phyloP scores from a whole-genome alignment of 2,797 vertebrate species.

The Rousettus madagascariensis region DNA sequence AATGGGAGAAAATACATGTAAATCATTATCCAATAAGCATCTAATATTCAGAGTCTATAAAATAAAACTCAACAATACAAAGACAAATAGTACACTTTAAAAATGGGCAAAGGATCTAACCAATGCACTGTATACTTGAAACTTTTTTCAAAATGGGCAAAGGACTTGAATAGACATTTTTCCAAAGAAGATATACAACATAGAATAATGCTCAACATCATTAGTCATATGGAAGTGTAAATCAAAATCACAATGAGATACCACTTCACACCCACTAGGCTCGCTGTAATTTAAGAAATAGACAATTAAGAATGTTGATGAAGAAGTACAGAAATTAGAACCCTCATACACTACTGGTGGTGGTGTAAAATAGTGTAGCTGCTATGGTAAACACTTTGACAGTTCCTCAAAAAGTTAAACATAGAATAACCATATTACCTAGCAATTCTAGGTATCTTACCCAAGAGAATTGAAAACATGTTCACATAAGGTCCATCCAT shows the following conservation, averaged over 20 bases:
- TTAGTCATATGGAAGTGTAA: neutral
- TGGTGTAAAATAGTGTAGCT: conserved; percentile 4
- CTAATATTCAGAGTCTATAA: neutral
- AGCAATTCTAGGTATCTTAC: neutral
- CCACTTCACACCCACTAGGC: neutral
- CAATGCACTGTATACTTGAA: no score
- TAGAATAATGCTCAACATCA: neutral
- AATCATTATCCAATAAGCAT: neutral
- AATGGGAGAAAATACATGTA: conserved; percentile 6
- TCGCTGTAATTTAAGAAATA: conserved; percentile 10
- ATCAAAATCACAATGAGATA: neutral
- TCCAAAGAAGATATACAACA: neutral
- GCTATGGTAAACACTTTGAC: conserved; percentile 2
- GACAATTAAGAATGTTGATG: neutral
- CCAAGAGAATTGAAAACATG: neutral
- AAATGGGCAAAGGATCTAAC: neutral
- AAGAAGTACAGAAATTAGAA: conserved; percentile 20
- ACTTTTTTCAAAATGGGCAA: neutral
- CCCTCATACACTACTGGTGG: neutral
- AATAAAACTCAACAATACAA: neutral
- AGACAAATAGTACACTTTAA: neutral
- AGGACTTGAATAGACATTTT: neutral
- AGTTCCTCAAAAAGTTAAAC: conserved; percentile 5
- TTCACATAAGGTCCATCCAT: neutral
- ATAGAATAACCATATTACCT: neutral